phyloP scores from a whole-genome alignment of 2,113 vertebrate species.

The Rhinolophus ferrumequinum region DNA sequence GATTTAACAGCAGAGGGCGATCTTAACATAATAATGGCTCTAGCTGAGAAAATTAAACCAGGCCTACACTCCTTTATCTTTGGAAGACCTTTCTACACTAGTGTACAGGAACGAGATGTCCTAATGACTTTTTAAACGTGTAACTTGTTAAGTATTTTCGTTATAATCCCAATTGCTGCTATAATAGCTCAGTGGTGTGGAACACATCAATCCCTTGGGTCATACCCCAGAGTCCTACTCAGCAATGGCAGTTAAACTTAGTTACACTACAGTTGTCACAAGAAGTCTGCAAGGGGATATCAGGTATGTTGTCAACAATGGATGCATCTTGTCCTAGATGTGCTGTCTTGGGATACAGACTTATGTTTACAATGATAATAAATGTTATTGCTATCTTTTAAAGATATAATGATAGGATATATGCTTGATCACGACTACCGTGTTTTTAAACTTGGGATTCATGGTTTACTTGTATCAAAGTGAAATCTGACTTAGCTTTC shows the following conservation, averaged over 20 bases:
- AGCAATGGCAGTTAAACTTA: background rate
- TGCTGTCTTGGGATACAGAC: constrained; percentile 29
- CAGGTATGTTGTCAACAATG: background rate
- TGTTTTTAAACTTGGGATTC: constrained; percentile 25
- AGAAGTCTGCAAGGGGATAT: background rate
- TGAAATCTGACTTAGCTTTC: constrained; percentile 62
- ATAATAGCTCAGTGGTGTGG: background rate
- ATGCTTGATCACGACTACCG: constrained; percentile 62
- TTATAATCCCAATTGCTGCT: background rate
- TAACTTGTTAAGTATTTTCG: background rate
- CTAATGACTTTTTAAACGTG: constrained; percentile 92
- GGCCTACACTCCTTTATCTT: constrained; percentile 97
- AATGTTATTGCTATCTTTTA: constrained; percentile 56
- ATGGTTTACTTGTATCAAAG: constrained; percentile 68
- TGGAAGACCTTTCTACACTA: constrained; percentile 95
- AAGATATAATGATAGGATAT: constrained; percentile 36
- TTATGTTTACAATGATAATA: constrained; percentile 69
- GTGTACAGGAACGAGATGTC: constrained; percentile 94
- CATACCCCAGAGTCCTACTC: background rate
- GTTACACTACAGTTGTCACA: constrained; percentile 57
- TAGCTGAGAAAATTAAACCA: constrained; percentile 97
- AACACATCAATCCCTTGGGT: background rate
- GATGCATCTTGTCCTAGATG: constrained; percentile 41
- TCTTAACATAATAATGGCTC: constrained; percentile 96
- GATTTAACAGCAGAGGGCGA: constrained; percentile 96